Evolutionary conservation across 2,888 invertebrate species (phyloP), one percentile per base, ranked within the genome.

Genomic region (Eilema caniola): DNA sequence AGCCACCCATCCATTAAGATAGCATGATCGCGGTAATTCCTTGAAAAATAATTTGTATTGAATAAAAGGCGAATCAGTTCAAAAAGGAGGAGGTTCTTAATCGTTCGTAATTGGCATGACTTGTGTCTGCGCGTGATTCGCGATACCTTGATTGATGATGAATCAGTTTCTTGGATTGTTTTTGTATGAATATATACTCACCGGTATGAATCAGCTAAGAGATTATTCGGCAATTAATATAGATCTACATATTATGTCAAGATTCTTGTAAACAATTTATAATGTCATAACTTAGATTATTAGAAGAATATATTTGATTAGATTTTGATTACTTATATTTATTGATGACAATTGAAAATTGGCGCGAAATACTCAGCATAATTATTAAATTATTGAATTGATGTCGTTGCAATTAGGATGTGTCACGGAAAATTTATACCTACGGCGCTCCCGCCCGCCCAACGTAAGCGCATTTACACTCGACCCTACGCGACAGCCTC

Each of bases 391-490:
- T 16, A 41, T 41, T 16, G 37, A 16, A 47, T 20, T 20, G 5
- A 47, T 53, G n/a, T 53, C 53, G n/a, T 20, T n/a, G n/a, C n/a
- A n/a, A 72, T 74, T 74, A 69, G 67, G 31, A 64, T 61, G 75
- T 79, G 72, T 63, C 12, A 37, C 33, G 63, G 66, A 57, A 77
- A 56, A 25, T 57, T 67, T 70, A 14, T 31, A 41, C n/a, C n/a
- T n/a, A n/a, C 66, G 61, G 66, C 59, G 61, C 61, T n/a, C 31
- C 28, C 67, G 63, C 66, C 73, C 82, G 82, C 82, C 76, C 77
- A 57, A 63, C 67, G 67, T 68, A 16, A 57, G 14, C 64, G 67
- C 66, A 28, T 61, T 41, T 59, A 37, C n/a, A 12, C 31, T 31
- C 67, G 31, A 66, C 65, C 14, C 53, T n/a, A 56, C 47, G 56